Percentiles rank a stretch among this genome's conserved stretches.
Evolutionary conservation across 1,140 invertebrate species (phyloP).

Genomic region (Lasioglossum albipes): DNA sequence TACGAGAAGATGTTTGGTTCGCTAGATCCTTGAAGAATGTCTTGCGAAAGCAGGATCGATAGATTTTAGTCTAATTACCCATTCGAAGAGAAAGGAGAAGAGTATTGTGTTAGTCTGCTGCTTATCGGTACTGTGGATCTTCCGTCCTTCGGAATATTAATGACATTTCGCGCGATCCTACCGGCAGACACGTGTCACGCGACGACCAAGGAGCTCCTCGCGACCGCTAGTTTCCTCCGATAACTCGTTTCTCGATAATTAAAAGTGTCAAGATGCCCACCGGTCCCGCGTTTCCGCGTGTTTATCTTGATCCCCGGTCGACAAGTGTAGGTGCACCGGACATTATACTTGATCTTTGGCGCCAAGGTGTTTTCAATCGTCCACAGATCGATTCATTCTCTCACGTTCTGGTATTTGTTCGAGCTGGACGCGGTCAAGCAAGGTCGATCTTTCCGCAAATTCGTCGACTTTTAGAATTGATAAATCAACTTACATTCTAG

Average conservation of each 20-base stretch:
- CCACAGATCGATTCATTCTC: no score
- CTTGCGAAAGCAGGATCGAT: not conserved
- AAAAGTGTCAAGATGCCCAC: constrained; percentile 20
- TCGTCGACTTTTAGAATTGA: no score
- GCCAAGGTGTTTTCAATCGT: no score
- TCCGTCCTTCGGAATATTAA: constrained; percentile 14
- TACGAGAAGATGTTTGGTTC: no score
- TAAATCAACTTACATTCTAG: no score
- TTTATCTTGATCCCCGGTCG: no score
- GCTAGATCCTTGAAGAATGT: not conserved
- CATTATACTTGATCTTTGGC: no score
- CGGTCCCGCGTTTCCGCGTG: no score
- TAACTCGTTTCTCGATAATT: constrained; percentile 43
- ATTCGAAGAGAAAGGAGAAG: not conserved
- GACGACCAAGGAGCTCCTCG: constrained; percentile 21
- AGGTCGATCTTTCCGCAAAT: no score
- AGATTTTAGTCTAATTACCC: not conserved
- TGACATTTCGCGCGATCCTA: not conserved
- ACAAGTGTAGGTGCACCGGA: no score
- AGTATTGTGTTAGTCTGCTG: not conserved
- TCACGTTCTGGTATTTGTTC: no score
- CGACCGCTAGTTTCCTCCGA: constrained; percentile 11
- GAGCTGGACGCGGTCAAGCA: no score
- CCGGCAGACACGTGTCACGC: constrained; percentile 7
- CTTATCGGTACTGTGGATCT: constrained; percentile 4